phyloP scores from a whole-genome alignment of 2,113 vertebrate species.

The Melanocharis versteri region DNA sequence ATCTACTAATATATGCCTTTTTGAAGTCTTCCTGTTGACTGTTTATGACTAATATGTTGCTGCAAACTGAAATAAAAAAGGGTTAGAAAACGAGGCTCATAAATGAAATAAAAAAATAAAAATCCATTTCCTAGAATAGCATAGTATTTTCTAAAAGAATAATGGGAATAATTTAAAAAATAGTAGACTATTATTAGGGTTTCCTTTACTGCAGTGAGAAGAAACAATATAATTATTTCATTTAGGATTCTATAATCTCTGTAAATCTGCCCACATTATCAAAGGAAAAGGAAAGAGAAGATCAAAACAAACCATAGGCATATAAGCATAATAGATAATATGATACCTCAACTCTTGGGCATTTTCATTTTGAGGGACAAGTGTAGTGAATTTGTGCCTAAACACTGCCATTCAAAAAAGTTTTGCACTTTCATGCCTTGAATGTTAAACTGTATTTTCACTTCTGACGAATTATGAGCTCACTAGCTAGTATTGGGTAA shows the following conservation, averaged over 20 bases:
- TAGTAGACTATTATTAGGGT: background rate
- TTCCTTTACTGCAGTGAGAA: background rate
- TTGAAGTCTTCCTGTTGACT: background rate
- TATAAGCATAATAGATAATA: background rate
- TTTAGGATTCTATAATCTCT: background rate
- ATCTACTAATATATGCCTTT: background rate
- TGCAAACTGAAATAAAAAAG: background rate
- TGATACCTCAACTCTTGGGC: background rate
- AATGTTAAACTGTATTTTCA: background rate
- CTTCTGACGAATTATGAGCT: background rate
- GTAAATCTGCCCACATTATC: background rate
- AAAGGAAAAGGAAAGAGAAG: background rate
- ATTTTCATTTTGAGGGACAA: background rate
- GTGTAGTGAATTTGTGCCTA: background rate
- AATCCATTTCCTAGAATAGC: background rate
- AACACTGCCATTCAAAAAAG: background rate
- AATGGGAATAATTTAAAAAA: background rate
- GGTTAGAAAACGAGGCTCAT: background rate
- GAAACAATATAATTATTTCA: background rate
- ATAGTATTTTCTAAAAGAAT: background rate
- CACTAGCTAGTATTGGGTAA: background rate
- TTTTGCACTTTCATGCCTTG: background rate
- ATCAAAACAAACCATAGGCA: background rate
- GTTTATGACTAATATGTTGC: background rate
- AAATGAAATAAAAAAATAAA: background rate